Base-by-base conservation (phyloP, 2,797 vertebrate genomes). In the Glyptemys insculpta region DNA sequence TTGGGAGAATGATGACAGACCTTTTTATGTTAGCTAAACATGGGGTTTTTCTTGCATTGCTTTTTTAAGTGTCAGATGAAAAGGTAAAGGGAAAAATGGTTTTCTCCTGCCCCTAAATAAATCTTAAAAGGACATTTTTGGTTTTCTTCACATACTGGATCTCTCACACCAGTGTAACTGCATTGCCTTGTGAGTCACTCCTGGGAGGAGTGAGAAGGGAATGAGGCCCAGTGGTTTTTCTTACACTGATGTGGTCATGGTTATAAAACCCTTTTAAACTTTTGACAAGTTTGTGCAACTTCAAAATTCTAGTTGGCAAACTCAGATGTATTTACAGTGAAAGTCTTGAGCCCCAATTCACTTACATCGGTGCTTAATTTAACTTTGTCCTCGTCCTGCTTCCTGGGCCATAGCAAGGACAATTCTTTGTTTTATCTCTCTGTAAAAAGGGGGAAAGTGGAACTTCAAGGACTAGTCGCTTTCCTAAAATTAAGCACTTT, bases 401-500 rank as follows among this genome's bases (percentile, higher is more conserved):
- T 87, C 68, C 88, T 85, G 44, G 47, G 83, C 87, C 10, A 86
- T 4, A 10, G 52, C 44, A 76, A 5, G 11, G 65, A 16, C 91
- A 83, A 4, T 79, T 88, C 19, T 27, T 84, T 74, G 14, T 90
- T 74, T 74, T 74, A 37, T 27, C 50, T 90, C 57, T 84, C 88
- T 79, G 37, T 65, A 79, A 54, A 90, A 89, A 27, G 56, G 21
- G 83, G 82, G 44, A 85, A 81, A 91, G 85, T 12, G 1, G 5
- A 0, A 86, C 53, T 94, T 83, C 53, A 90, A 78, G 53, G 89
- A 56, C 8, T 2, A 59, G 3, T 81, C 18, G 50, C 84, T 74
- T n/a, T 87, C 18, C 68, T 16, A 83, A 94, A 94, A 96, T 2
- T 3, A 95, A 94, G 79, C 2, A n/a, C n/a, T n/a, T n/a, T n/a